Evolutionary conservation across 2,797 vertebrate genomes (phyloP), one percentile per base, ranked within the genome.

Genomic region (Emys orbicularis): DNA sequence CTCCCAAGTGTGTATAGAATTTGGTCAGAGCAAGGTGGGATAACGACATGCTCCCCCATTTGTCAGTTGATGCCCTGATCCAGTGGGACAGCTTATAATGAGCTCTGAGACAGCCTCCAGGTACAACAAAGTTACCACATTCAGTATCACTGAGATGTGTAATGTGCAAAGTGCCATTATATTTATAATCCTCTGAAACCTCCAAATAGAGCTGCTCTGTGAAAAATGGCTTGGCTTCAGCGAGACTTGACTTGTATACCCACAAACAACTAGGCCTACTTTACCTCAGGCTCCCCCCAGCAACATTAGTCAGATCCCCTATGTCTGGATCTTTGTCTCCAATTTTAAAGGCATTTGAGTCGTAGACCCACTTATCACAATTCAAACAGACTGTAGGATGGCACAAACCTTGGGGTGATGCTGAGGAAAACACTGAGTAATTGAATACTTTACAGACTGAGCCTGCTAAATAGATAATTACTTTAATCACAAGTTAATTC

Each of bases 331-430:
- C 77, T 88, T 81, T 89, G 77, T 27, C 87, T 44, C 81, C 11
- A 49, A 29, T 11, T 44, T n/a, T 50, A 92, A 96, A 85, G 65
- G 11, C 49, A n/a, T 27, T 47, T 37, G 49, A 57, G 65, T 94
- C 82, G 57, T 90, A 74, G 37, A 96, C 68, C 52, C 44, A 54
- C 47, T 21, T 15, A 68, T 4, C 25, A 18, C 12, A 19, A 29
- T 83, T 81, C 79, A 4, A 68, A 79, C 56, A 91, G 76, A 79
- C 19, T 50, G 13, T 87, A 83, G 54, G 82, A 76, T 41, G 74
- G 23, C 72, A 83, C 53, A 10, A 92, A 50, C 53, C 82, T 49
- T 44, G 80, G 72, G 50, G 4, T 91, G 80, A 50, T 91, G 37
- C 47, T 49, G 47, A 47, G 74, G 79, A 57, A 54, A 88, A 92